Evolutionary conservation across 2,113 vertebrate genomes (phyloP).

Genomic region (Aix galericulata): DNA sequence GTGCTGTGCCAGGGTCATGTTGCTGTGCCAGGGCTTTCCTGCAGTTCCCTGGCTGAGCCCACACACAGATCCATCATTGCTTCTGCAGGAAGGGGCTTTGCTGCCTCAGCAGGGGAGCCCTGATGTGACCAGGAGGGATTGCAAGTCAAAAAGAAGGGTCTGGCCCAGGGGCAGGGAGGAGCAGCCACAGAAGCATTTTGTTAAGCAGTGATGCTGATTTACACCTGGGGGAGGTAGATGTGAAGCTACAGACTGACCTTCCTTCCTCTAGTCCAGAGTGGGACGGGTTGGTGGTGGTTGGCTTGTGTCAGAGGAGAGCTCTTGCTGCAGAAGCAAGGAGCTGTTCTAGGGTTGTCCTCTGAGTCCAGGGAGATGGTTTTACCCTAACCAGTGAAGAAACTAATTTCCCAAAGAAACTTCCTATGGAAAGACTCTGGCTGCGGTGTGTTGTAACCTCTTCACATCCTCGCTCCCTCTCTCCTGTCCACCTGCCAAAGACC

Average conservation of each 20-base stretch:
- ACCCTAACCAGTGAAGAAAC: neutral
- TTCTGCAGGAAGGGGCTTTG: neutral
- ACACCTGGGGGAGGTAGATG: neutral
- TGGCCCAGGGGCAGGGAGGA: neutral
- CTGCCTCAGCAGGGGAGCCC: neutral
- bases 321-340: neutral
- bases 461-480: neutral
- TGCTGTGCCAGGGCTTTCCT: too few species aligned
- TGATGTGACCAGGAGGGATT: too few species aligned
- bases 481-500: neutral
- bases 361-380: neutral
- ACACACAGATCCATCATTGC: neutral
- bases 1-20: neutral
- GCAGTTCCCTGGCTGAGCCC: neutral
- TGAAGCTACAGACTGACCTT: rapidly evolving
- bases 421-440: neutral
- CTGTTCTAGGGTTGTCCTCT: neutral
- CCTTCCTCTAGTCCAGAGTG: neutral
- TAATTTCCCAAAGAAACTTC: neutral
- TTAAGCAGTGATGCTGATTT: neutral
- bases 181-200: neutral
- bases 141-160: neutral
- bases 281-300: neutral
- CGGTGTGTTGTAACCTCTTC: neutral
- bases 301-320: neutral